Conservation (phyloP, 2,113 vertebrate genomes). For the Maccullochella peelii region DNA sequence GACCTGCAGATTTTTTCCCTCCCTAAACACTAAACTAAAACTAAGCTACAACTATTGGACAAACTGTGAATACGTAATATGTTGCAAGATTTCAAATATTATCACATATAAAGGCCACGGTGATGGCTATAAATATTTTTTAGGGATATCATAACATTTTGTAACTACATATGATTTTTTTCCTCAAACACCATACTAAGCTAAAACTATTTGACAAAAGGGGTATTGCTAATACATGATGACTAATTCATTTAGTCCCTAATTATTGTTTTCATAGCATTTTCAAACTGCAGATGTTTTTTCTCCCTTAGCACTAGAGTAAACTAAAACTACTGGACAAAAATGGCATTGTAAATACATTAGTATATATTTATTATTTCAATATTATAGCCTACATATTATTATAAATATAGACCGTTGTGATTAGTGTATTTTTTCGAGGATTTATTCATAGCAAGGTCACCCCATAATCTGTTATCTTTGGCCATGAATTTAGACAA, state of each 20-base stretch:
- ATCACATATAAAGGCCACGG: not conserved
- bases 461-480: not conserved
- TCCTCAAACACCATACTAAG: not conserved
- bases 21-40: not conserved
- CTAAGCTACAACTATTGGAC: not conserved
- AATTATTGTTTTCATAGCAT: not conserved
- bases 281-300: not conserved
- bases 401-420: not conserved
- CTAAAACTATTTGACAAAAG: not conserved
- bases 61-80: not conserved
- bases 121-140: not conserved
- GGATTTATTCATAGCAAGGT: constrained; percentile 22
- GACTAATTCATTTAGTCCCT: too few relatives aligned
- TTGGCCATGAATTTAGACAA: constrained; percentile 8
- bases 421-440: not conserved
- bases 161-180: not conserved
- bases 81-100: not conserved
- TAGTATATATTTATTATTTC: not conserved
- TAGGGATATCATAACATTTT: not conserved
- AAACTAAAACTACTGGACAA: not conserved
- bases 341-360: not conserved
- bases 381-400: not conserved
- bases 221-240: not conserved
- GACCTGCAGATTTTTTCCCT: not conserved
- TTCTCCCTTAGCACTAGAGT: not conserved